A percentile compares a stretch with the other conserved stretches of the same genome.
These are phyloP conservation scores for Apus apus DNA, from an alignment of 2,113 vertebrate genomes.

Conservation along the genomic window DNA sequence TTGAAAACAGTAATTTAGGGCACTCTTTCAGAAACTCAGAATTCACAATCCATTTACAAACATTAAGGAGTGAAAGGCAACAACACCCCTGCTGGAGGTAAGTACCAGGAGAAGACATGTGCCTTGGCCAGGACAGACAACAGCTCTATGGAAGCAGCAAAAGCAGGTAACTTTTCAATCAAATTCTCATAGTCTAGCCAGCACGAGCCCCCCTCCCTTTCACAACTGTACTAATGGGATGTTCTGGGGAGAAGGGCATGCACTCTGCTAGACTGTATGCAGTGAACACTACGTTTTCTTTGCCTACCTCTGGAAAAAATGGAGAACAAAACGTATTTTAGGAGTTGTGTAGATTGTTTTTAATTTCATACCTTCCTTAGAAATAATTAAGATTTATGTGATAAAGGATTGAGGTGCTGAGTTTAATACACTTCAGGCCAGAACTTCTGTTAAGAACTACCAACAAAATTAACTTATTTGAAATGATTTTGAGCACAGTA, in stretches of 20 bases:
- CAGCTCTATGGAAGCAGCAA: background rate
- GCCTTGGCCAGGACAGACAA: background rate
- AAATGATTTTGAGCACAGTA: background rate
- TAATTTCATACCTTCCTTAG: background rate
- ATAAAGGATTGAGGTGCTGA: background rate
- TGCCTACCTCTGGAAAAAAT: background rate
- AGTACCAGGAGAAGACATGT: background rate
- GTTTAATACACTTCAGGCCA: background rate
- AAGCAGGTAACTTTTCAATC: background rate
- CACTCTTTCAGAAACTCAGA: background rate
- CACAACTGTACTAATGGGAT: background rate
- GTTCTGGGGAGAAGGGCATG: background rate
- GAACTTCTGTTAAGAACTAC: background rate
- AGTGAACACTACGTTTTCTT: background rate
- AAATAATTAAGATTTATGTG: background rate
- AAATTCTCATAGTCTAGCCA: background rate
- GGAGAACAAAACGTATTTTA: background rate
- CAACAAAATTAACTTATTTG: background rate
- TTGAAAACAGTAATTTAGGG: background rate
- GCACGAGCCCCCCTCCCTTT: background rate
- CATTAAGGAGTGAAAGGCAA: background rate
- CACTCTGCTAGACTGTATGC: accelerated
- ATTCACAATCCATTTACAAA: background rate
- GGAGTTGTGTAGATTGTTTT: background rate
- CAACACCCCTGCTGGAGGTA: background rate